A percentile compares a stretch with the other conserved stretches of the same genome.
Evolutionary conservation across 2,888 invertebrate species (phyloP).

Genomic region (Eupithecia insigniata): DNA sequence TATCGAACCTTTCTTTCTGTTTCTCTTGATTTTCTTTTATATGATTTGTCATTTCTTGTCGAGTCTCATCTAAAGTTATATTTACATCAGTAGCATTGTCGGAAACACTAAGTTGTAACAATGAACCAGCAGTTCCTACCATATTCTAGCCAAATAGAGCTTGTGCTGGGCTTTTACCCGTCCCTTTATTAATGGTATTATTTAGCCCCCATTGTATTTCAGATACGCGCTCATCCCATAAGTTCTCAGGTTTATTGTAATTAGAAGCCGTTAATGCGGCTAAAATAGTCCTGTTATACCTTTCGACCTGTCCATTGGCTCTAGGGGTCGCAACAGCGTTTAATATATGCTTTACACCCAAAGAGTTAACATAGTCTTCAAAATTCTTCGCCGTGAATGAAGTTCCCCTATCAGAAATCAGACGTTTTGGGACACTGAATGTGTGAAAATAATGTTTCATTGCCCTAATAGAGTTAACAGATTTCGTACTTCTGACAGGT

Average conservation of each 20-base stretch:
- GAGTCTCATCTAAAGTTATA: no score
- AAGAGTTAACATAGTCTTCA: neutral
- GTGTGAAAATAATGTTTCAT: constrained; percentile 13
- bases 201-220: constrained; percentile 19
- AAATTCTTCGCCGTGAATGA: constrained; percentile 12
- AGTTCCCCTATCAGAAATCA: constrained; percentile 17
- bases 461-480: neutral
- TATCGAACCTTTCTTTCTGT: neutral
- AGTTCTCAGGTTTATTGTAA: neutral
- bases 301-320: constrained; percentile 25
- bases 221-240: constrained; percentile 13
- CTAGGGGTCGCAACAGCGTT: constrained; percentile 24
- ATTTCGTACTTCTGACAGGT: constrained; percentile 4
- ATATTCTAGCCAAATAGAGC: no score
- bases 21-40: neutral
- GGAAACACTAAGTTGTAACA: no score
- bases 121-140: constrained; percentile 8
- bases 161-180: constrained; percentile 6
- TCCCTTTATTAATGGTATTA: constrained; percentile 12
- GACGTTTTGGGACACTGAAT: neutral
- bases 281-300: constrained; percentile 17
- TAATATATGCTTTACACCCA: constrained; percentile 17
- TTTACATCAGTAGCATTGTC: no score
- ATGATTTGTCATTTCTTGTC: neutral
- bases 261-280: neutral